Evolutionary conservation across 2,888 invertebrate species (phyloP), one percentile per base, ranked within the genome.

Genomic region (Caenorhabditis parvicauda): DNA sequence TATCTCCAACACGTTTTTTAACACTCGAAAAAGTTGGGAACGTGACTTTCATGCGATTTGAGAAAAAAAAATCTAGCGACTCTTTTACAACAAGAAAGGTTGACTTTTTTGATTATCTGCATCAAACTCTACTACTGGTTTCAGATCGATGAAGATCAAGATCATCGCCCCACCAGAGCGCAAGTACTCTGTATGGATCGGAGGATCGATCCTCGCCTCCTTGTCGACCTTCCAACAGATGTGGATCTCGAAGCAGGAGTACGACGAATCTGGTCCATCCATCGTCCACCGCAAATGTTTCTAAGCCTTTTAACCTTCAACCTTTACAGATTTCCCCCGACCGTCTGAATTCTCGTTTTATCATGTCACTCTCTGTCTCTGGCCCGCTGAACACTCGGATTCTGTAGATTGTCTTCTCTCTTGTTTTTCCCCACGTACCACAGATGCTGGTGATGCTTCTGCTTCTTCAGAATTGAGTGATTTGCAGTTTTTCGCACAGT

Each of bases 151-250:
- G 86, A 87, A 87, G 82, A 86, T 87, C 82, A 79, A 77, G 68
- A 77, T 80, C 67, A 79, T 79, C 47, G 77, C 80, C 9, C 79
- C 80, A 90, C 76, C 92, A 67, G 92, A 93, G 87, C 87, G 93
- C 83, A 93, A 93, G 85, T 93, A 93, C 87, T 92, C 92, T 81
- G 92, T 93, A 75, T 93, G 93, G 93, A 93, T 94, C 87, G 93
- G 93, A 83, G 93, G 93, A 74, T 93, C 93, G 83, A 93, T 94
- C 86, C 86, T 94, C 82, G 92, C 92, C 54, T 91, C 92, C 2
- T 85, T 93, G 76, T 89, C 89, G 82, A 89, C 90, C 82, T 89
- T 91, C 87, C 90, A 90, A 82, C 90, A 89, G 83, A 91, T 92
- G 88, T 93, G 92, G 91, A 77, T 79, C 69, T 72, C 72, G 57